Evolutionary conservation across 2,888 invertebrate species (phyloP).

Genomic region (Idaea biselata): DNA sequence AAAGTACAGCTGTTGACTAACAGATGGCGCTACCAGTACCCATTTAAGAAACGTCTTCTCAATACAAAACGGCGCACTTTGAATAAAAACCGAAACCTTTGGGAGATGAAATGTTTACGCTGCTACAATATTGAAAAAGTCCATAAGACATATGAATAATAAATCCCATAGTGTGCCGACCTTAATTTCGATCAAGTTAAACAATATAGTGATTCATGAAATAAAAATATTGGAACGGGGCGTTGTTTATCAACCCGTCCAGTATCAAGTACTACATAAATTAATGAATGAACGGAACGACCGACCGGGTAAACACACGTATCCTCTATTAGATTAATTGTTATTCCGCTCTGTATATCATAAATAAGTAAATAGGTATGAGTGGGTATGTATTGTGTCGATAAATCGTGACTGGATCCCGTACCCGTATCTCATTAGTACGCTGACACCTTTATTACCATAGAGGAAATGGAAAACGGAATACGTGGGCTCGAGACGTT

Average conservation of each 20-base stretch:
- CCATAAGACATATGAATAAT: conserved; percentile 5
- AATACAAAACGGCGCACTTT: background rate
- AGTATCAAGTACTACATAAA: conserved; percentile 18
- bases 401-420: conserved; percentile 48
- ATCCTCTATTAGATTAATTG: conserved; percentile 28
- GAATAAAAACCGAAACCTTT: background rate
- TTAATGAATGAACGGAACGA: conserved; percentile 28
- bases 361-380: conserved; percentile 24
- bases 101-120: background rate
- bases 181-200: conserved; percentile 19
- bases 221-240: conserved; percentile 21
- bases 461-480: conserved; percentile 62
- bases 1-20: background rate
- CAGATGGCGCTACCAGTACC: conserved; percentile 1
- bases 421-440: conserved; percentile 61
- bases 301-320: conserved; percentile 16
- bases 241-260: conserved; percentile 22
- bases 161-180: conserved; percentile 13
- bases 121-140: background rate
- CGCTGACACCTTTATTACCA: conserved; percentile 67
- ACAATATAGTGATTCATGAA: conserved; percentile 25
- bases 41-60: background rate
- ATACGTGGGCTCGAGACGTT: conserved; percentile 37
- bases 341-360: conserved; percentile 23
- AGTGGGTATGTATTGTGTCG: conserved; percentile 34